Evolutionary conservation across 2,797 vertebrate genomes (phyloP), one percentile per base, ranked within the genome.

Genomic region (Enoplosus armatus): DNA sequence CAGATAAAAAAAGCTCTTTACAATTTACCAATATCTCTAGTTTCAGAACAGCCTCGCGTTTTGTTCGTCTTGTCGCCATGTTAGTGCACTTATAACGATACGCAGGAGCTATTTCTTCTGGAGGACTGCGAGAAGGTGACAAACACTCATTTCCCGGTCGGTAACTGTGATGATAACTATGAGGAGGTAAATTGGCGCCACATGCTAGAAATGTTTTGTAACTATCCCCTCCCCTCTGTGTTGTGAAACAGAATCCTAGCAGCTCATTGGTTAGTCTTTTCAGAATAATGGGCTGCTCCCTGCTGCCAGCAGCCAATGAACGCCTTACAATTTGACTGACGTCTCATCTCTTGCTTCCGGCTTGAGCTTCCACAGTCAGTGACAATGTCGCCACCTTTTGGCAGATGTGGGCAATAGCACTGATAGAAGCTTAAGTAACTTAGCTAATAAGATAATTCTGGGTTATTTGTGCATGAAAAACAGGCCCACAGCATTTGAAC

Each of bases 131-230:
- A 1, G 0, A 4, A 3, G 3, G 5, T 3, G 8, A 65, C 0
- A 8, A 6, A 31, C 1, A 1, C 6, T 2, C 16, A 3, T 11
- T 15, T 22, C 7, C 8, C 50, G 4, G 43, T 6, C 15, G 2
- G 3, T 2, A 2, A 20, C 5, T 2, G 1, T 4, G 6, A 0
- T 0, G 0, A 10, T 7, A 24, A 29, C 1, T 29, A 6, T 0
- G 0, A 6, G 0, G 14, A 1, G 1, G 0, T 1, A 0, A 10
- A 7, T 81, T 89, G 75, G 78, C 93, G 91, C 92, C 86, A 85
- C 73, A 37, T 4, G 61, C 16, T 16, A 11, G 11, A 43, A 5
- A 59, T 47, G 85, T 92, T 90, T 90, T 71, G 84, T 90, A 92
- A 88, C 31, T 29, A 72, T 53, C 8, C 31, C 80, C 72, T 5